Evolutionary conservation across 1,140 invertebrate genomes (phyloP).

Genomic region (Bilobella aurantiaca): DNA sequence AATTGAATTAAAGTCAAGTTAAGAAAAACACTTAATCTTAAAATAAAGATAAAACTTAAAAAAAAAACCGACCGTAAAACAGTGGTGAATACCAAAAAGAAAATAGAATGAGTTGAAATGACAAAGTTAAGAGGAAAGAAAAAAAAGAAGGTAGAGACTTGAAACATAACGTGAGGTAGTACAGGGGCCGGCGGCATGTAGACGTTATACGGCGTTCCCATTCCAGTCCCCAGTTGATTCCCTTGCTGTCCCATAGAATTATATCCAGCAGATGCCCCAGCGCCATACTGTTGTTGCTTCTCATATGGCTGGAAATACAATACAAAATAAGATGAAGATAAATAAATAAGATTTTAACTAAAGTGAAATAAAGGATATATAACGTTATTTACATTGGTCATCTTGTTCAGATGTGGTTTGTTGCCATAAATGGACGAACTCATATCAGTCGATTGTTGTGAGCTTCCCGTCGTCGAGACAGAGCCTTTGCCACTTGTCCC

Average conservation of each 20-base stretch:
- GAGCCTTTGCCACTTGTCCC: constrained; percentile 17
- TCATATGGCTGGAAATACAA: constrained; percentile 34
- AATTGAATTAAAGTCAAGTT: no score
- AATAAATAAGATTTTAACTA: constrained; percentile 11
- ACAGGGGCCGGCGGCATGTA: constrained; percentile 32
- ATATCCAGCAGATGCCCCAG: constrained; percentile 15
- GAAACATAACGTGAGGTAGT: constrained; percentile 30
- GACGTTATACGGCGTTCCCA: constrained; percentile 25
- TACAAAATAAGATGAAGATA: no score
- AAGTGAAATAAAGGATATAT: neutral
- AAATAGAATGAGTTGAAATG: neutral
- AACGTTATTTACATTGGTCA: constrained; percentile 10
- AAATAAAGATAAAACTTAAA: no score
- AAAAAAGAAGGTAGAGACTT: constrained; percentile 24
- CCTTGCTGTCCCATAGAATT: constrained; percentile 21
- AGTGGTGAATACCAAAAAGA: neutral
- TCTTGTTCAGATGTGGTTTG: constrained; percentile 30
- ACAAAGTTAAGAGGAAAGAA: neutral
- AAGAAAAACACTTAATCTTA: no score
- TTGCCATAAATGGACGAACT: constrained; percentile 34
- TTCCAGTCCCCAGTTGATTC: constrained; percentile 27
- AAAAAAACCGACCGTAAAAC: neutral
- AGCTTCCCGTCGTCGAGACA: constrained; percentile 23
- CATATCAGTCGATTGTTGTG: constrained; percentile 31
- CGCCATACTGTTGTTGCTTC: constrained; percentile 23